Evolutionary conservation across 2,888 invertebrate genomes (phyloP).

Genomic region (Chymomyza fuscimana): DNA sequence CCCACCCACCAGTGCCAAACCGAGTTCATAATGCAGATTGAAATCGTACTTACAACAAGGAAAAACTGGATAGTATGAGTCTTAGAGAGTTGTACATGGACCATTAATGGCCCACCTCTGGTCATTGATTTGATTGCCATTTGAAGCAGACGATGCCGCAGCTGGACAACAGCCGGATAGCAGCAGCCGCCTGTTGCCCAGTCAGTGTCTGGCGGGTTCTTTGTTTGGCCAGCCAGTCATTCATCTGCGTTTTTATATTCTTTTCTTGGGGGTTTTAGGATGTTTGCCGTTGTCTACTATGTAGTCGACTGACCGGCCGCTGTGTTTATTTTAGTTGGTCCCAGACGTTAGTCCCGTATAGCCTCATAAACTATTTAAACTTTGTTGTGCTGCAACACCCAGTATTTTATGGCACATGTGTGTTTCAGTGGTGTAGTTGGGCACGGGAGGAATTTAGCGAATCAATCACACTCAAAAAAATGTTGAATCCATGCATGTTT

Average conservation of each 20-base stretch:
- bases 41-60: conserved; percentile 34
- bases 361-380: conserved; percentile 48
- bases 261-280: conserved; percentile 43
- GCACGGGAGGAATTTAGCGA: conserved; percentile 18
- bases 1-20: background rate
- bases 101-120: conserved; percentile 26
- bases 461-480: background rate
- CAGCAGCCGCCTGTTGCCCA: conserved; percentile 50
- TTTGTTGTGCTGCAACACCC: conserved; percentile 22
- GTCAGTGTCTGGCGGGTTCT: conserved; percentile 23
- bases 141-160: background rate
- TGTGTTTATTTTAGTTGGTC: conserved; percentile 40
- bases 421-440: background rate
- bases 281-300: conserved; percentile 48
- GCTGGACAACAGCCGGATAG: background rate
- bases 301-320: conserved; percentile 17
- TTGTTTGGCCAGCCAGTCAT: conserved; percentile 41
- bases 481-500: background rate
- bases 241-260: conserved; percentile 34
- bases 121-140: conserved; percentile 40
- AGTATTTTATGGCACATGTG: conserved; percentile 22
- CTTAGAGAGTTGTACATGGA: conserved; percentile 36
- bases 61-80: conserved; percentile 30
- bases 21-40: conserved; percentile 41
- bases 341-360: conserved; percentile 40